phyloP scores from a whole-genome alignment of 2,797 vertebrate species.

The Xenopus petersii region DNA sequence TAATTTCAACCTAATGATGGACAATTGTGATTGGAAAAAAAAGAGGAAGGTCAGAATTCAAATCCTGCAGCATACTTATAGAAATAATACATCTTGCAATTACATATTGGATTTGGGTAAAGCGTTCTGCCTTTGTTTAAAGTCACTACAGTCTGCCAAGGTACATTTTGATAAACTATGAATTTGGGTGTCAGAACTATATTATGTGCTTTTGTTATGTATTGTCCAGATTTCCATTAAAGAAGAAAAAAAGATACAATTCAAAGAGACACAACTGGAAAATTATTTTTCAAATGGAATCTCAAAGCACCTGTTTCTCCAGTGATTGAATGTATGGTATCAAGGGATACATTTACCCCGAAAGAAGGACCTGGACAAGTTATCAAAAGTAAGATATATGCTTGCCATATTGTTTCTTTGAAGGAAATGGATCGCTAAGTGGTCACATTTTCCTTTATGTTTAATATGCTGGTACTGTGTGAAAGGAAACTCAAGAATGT shows the following conservation, averaged over 20 bases:
- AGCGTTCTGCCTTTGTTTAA: too few species aligned
- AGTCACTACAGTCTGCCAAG: too few species aligned
- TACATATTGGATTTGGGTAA: too few species aligned
- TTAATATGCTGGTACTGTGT: background rate
- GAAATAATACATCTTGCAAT: too few species aligned
- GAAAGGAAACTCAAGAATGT: too few species aligned
- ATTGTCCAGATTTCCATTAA: slow-evolving; percentile 38
- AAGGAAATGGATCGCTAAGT: background rate
- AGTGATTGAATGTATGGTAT: slow-evolving; percentile 18
- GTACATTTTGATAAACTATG: slow-evolving; percentile 16
- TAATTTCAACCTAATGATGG: too few species aligned
- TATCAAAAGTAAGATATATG: slow-evolving; percentile 1
- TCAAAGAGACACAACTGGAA: background rate
- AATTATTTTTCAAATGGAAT: slow-evolving; percentile 29
- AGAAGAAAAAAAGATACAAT: slow-evolving; percentile 17
- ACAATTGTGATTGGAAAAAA: too few species aligned
- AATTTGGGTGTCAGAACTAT: background rate
- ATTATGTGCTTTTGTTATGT: background rate
- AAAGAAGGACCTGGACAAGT: slow-evolving; percentile 6
- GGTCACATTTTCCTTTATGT: background rate
- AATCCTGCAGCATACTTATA: too few species aligned
- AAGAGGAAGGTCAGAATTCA: too few species aligned
- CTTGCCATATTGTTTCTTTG: slow-evolving; percentile 2
- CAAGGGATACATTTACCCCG: slow-evolving; percentile 25
- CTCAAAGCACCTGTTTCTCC: slow-evolving; percentile 28